Evolutionary conservation across 1,140 invertebrate genomes (phyloP).

Genomic region (Eupeodes corollae): DNA sequence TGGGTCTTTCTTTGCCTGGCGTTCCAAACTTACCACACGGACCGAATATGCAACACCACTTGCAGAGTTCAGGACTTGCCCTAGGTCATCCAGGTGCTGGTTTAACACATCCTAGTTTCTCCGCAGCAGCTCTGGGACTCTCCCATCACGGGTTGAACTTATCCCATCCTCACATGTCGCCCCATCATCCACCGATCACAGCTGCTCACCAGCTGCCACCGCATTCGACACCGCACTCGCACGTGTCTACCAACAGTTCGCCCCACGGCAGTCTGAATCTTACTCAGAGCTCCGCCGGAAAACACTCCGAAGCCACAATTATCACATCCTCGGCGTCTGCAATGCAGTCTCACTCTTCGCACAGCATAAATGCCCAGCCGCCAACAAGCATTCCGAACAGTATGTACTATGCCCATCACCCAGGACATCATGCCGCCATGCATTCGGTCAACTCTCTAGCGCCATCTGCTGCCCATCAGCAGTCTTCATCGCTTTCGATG

Average conservation of each 20-base stretch:
- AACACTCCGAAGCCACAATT: background rate
- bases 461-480: constrained; percentile 29
- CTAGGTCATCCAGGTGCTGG: constrained; percentile 19
- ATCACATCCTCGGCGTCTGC: background rate
- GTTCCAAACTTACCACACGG: constrained; percentile 19
- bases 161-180: constrained; percentile 33
- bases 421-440: constrained; percentile 26
- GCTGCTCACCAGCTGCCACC: constrained; percentile 24
- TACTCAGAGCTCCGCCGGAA: background rate
- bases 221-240: constrained; percentile 11
- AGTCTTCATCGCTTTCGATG: constrained; percentile 4
- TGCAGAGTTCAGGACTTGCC: constrained; percentile 24
- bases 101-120: constrained; percentile 27
- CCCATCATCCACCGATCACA: constrained; percentile 22
- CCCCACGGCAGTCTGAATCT: constrained; percentile 8
- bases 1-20: constrained; percentile 20
- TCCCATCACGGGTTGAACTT: constrained; percentile 32
- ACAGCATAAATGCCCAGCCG: constrained; percentile 14
- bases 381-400: constrained; percentile 27
- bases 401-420: constrained; percentile 22
- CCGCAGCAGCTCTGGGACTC: constrained; percentile 23
- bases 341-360: constrained; percentile 1
- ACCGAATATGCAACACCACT: constrained; percentile 27
- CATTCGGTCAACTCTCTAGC: constrained; percentile 20
- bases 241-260: constrained; percentile 1